These are phyloP conservation scores for Piezodorus guildinii DNA, from an alignment of 1,140 invertebrate genomes.

Conservation along the genomic window DNA sequence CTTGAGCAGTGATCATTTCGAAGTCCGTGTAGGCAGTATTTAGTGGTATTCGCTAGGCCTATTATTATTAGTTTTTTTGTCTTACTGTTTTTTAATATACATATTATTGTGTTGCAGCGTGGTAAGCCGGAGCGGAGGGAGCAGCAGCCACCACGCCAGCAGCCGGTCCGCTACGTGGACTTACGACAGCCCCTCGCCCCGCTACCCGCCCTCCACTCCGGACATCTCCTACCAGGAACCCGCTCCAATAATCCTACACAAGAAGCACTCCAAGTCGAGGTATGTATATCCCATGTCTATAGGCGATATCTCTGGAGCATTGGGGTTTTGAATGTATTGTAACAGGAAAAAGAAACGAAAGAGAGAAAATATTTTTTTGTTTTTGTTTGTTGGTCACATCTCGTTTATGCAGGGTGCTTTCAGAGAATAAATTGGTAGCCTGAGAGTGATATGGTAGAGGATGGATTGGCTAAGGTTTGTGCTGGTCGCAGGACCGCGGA, in stretches of 20 bases:
- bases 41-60: too few species aligned
- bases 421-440: too few species aligned
- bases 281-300: conserved; percentile 25
- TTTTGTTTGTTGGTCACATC: background rate
- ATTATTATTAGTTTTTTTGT: too few species aligned
- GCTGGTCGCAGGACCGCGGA: too few species aligned
- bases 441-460: too few species aligned
- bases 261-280: conserved; percentile 40
- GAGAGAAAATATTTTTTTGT: conserved; percentile 7
- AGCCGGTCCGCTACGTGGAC: conserved; percentile 28
- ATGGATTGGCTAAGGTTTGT: too few species aligned
- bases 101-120: conserved; percentile 17
- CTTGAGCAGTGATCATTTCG: too few species aligned
- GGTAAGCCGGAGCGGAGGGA: conserved; percentile 20
- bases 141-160: conserved; percentile 22
- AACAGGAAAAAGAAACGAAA: background rate
- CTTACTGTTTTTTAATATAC: too few species aligned
- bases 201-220: conserved; percentile 30
- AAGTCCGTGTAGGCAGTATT: too few species aligned
- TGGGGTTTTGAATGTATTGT: too few species aligned
- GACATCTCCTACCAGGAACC: conserved; percentile 30
- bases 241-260: conserved; percentile 29
- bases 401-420: conserved; percentile 12
- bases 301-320: too few species aligned
- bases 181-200: conserved; percentile 31